Base-by-base conservation (phyloP, 2,797 vertebrate species). In the Onychomys leucogaster region DNA sequence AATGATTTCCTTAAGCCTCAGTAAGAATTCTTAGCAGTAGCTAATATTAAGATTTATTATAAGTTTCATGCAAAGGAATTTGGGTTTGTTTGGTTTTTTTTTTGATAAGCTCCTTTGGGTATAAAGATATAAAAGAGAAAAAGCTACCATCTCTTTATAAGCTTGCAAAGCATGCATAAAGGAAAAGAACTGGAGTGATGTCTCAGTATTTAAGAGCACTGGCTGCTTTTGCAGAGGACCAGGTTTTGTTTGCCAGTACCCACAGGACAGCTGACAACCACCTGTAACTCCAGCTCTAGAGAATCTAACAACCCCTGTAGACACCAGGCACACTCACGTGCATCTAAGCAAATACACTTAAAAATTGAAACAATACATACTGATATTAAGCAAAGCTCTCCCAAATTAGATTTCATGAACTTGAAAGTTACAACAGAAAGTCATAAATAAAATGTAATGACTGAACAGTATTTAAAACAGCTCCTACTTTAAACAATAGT, bases 401-500 rank as follows among this genome's bases (percentile, higher is more conserved):
- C 46, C 69, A 92, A 95, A 96, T 97, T 90, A 88, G 52, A 94
- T 89, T 97, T 96, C 61, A 65, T 91, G 76, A 96, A 93, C 75
- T 93, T 83, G 85, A 95, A 81, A 90, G 65, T 81, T 89, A 94
- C 88, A 95, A 95, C 95, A 94, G 90, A 92, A 95, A 95, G 85
- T 96, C 67, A 52, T 71, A 92, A 97, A 95, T 90, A 95, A 94
- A 97, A 71, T 80, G 12, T 71, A 86, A 41, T 27, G 82, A 89
- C 96, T 97, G 83, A 37, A 90, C 90, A 94, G 93, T 63, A 96
- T 98, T 97, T 95, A 96, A 98, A 96, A 94, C 96, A 90, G 91
- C 97, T 98, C 21, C 81, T 93, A 95, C 94, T 97, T 97, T 97
- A 97, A 97, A 97, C 96, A 97, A 92, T 89, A 96, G 96, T 87